These are phyloP conservation scores for Nephrotoma guestfalica DNA, from an alignment of 2,888 invertebrate genomes.

Conservation along the genomic window DNA sequence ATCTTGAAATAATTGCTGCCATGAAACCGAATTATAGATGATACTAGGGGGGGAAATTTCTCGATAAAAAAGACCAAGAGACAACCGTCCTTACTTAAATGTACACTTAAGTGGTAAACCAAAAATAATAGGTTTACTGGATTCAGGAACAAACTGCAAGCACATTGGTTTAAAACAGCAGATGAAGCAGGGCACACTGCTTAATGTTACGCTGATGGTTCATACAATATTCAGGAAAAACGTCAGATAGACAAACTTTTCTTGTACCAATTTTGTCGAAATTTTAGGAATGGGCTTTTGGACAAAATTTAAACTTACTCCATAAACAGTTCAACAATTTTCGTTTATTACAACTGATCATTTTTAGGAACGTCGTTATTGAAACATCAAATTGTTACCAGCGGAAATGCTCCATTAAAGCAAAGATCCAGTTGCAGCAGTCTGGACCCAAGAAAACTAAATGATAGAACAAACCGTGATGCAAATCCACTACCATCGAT, in stretches of 20 bases:
- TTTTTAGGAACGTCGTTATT: background rate
- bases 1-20: too few relatives aligned
- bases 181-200: background rate
- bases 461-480: constrained; percentile 14
- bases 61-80: background rate
- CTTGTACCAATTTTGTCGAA: background rate
- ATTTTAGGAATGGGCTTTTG: background rate
- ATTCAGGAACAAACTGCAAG: background rate
- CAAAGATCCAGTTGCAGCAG: background rate
- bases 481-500: constrained; percentile 13
- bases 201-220: background rate
- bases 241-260: background rate
- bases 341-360: background rate
- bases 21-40: too few relatives aligned
- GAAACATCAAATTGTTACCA: background rate
- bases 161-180: background rate
- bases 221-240: background rate
- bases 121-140: background rate
- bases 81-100: background rate
- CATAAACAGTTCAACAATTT: background rate
- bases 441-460: constrained; percentile 11
- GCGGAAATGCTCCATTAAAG: background rate
- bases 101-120: background rate
- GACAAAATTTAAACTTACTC: background rate
- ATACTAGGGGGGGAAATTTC: too few relatives aligned